Base-by-base conservation (phyloP, 2,888 invertebrate species). In the Pachliopta kotzebuea region DNA sequence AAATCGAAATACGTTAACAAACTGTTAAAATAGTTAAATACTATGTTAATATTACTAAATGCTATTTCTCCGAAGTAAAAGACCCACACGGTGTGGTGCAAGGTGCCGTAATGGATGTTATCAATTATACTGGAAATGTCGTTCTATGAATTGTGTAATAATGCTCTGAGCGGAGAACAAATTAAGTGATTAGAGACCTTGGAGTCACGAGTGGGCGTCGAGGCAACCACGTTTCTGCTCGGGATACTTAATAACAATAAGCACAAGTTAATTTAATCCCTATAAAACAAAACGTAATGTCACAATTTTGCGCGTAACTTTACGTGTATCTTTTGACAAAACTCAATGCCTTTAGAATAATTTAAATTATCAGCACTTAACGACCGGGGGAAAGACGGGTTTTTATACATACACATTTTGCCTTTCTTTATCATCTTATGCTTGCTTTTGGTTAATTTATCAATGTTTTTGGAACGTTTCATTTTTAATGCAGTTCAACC, bases 391-490 rank as follows among this genome's bases (percentile, higher is more conserved):
- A 18, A 56, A 64, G 69, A 71, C 23, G n/a, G 8, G 31, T 23
- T 52, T 72, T 56, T 84, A 0, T 61, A 63, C 63, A 29, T 63
- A 90, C 90, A 81, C 79, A 80, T 71, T 76, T 83, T 89, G 71
- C 82, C 80, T 75, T 84, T 89, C 77, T 83, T 89, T 77, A 85
- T 88, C 78, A 89, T 72, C 72, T 86, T 90, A 78, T 84, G 81
- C 79, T 88, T 90, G 72, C 86, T 77, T 83, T 90, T 90, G 69
- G 76, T 78, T 68, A 87, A 83, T 84, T 84, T 88, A 77, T 86
- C 84, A 70, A 76, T 72, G 70, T 83, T 88, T 78, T 83, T 88
- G 64, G 80, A 71, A 65, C 84, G 85, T 71, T 85, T 90, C 86
- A 84, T 81, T 63, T 76, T 81, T n/a, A 64, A 72, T 74, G 71